phyloP scores from a whole-genome alignment of 2,797 vertebrate genomes.

The Hypotaenidia okinawae region DNA sequence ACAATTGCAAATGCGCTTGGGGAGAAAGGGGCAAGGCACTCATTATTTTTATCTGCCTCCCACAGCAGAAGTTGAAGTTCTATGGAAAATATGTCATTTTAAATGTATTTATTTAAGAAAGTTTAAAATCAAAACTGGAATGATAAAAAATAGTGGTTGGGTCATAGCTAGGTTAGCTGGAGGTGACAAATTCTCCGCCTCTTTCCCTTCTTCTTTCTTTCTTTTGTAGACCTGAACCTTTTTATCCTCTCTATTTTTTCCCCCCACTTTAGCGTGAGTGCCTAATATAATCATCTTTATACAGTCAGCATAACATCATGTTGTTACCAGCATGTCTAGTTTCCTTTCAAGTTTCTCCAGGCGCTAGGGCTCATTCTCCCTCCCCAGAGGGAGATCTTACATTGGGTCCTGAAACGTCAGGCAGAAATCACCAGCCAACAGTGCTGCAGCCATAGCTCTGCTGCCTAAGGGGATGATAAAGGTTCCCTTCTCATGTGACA shows the following conservation, averaged over 20 bases:
- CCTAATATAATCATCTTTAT: conserved; percentile 1
- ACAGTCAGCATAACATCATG: neutral
- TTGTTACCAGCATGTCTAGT: neutral
- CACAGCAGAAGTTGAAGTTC: conserved; percentile 7
- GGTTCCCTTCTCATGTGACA: neutral
- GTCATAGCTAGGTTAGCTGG: neutral
- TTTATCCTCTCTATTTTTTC: neutral
- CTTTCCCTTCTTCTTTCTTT: neutral
- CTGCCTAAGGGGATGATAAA: neutral
- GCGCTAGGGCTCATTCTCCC: neutral
- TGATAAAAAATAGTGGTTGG: neutral
- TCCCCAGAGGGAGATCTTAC: neutral
- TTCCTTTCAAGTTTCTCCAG: conserved; percentile 24
- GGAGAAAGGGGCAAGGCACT: neutral
- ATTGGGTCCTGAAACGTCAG: neutral
- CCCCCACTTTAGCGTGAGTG: neutral
- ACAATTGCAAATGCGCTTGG: neutral
- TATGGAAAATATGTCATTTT: conserved; percentile 31
- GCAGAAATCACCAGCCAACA: neutral
- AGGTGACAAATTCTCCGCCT: neutral
- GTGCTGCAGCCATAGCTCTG: neutral
- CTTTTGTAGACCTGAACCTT: neutral
- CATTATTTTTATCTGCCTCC: conserved; percentile 60
- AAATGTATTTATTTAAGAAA: conserved; percentile 21
- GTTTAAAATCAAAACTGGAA: conserved; percentile 15